A percentile compares a stretch with the other conserved stretches of the same genome.
phyloP scores from a whole-genome alignment of 2,888 invertebrate species.

The Philonicus albiceps region DNA sequence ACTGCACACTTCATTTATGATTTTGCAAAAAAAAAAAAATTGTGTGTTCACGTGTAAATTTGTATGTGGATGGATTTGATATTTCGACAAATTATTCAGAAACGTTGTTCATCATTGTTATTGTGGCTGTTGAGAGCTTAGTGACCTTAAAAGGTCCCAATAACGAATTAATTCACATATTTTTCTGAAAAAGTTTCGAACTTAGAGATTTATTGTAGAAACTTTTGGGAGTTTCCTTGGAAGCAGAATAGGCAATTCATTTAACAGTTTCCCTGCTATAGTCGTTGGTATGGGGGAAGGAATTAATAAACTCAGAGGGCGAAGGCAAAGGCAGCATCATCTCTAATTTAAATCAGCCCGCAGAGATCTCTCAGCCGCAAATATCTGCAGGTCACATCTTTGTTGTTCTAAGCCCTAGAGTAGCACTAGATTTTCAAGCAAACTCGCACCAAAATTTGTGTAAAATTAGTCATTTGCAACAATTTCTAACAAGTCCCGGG shows the following conservation, averaged over 20 bases:
- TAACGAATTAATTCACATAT: background rate
- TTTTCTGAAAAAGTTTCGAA: background rate
- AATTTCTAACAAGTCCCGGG: background rate
- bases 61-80: background rate
- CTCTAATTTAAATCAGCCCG: background rate
- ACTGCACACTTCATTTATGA: too few species aligned
- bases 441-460: background rate
- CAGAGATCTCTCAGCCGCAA: background rate
- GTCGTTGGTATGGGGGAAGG: background rate
- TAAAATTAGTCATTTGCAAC: slow-evolving; percentile 21
- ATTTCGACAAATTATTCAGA: background rate
- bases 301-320: background rate
- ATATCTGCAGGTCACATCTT: background rate
- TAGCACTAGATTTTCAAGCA: background rate
- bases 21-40: background rate
- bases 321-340: background rate
- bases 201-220: background rate
- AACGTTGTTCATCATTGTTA: background rate
- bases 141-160: background rate
- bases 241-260: background rate
- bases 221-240: background rate
- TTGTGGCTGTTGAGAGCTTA: background rate
- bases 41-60: background rate
- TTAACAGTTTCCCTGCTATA: background rate
- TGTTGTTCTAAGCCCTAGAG: background rate